Conservation (phyloP, 2,113 vertebrate species). For the Lagenorhynchus albirostris region DNA sequence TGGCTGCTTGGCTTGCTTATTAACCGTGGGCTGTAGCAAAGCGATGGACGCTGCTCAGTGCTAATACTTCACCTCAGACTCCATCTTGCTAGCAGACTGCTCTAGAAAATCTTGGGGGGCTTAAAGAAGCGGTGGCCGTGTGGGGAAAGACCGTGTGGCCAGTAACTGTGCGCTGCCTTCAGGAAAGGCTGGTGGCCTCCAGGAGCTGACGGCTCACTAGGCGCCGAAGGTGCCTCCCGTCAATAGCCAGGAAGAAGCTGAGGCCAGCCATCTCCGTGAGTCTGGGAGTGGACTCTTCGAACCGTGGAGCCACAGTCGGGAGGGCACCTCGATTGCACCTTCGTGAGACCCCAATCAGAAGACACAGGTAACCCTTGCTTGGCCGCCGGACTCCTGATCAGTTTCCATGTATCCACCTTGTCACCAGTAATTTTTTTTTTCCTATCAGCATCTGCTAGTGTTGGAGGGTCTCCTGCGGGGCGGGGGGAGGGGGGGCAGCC, state of each 20-base stretch:
- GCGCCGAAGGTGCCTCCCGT: fast-evolving
- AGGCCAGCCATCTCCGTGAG: not conserved
- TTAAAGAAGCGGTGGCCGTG: not conserved
- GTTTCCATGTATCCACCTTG: too few relatives aligned
- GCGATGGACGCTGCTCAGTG: fast-evolving
- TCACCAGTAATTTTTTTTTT: too few relatives aligned
- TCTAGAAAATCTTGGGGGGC: too few relatives aligned
- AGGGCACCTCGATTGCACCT: not conserved
- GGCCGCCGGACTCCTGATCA: too few relatives aligned
- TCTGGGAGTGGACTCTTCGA: not conserved
- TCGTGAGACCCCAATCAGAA: not conserved
- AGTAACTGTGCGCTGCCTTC: not conserved
- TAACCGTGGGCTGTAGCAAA: fast-evolving
- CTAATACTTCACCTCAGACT: fast-evolving
- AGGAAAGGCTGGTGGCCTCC: not conserved
- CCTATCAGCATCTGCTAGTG: too few relatives aligned
- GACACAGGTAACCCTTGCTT: too few relatives aligned
- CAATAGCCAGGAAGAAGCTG: not conserved
- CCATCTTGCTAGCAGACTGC: not conserved
- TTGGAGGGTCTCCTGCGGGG: too few relatives aligned
- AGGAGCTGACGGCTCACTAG: not conserved
- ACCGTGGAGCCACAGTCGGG: fast-evolving
- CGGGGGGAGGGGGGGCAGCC: too few relatives aligned
- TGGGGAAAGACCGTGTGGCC: not conserved
- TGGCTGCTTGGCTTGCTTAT: constrained; percentile 45